phyloP scores from a whole-genome alignment of 2,113 vertebrate genomes.

The Cathartes aura region DNA sequence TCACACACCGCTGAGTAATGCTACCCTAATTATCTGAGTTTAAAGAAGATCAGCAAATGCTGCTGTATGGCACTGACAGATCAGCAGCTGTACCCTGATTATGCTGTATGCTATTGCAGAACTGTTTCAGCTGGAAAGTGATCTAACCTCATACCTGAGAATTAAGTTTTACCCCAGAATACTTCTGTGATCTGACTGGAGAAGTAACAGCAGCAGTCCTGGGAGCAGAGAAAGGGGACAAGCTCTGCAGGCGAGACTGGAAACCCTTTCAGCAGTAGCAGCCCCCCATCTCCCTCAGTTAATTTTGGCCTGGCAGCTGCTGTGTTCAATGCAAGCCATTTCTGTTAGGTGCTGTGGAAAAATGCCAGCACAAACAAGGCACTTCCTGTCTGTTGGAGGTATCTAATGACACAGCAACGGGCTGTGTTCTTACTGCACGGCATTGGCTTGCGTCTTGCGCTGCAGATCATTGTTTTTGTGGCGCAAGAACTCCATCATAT shows the following conservation, averaged over 20 bases:
- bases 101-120: background rate
- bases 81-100: background rate
- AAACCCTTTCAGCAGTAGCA: background rate
- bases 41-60: background rate
- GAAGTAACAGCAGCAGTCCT: background rate
- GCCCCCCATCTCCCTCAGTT: background rate
- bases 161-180: background rate
- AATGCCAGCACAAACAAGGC: background rate
- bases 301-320: background rate
- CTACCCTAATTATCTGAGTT: background rate
- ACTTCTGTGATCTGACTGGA: accelerated
- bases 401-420: accelerated
- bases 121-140: background rate
- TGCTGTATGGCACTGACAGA: background rate
- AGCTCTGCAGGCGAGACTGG: background rate
- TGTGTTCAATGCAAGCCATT: background rate
- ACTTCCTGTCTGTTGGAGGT: background rate
- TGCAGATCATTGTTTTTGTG: background rate
- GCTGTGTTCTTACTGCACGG: background rate
- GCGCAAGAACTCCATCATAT: accelerated
- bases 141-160: background rate
- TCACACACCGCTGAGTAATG: background rate
- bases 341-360: background rate
- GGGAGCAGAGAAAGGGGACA: background rate
- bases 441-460: no score